These are phyloP conservation scores for Notiomystis cincta DNA, from an alignment of 2,113 vertebrate genomes.

Conservation along the genomic window DNA sequence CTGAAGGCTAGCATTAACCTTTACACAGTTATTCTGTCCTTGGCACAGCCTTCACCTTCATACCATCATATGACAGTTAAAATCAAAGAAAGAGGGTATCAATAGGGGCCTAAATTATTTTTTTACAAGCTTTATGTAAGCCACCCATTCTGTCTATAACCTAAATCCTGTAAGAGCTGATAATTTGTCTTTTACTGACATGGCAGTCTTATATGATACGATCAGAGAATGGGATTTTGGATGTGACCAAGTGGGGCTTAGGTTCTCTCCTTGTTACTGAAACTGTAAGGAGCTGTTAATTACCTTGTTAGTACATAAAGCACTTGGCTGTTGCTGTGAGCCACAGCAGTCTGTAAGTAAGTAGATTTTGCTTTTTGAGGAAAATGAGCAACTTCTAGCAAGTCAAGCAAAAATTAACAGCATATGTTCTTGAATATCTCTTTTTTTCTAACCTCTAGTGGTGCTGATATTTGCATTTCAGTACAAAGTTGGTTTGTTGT, in stretches of 20 bases:
- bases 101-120: background rate
- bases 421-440: background rate
- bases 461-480: background rate
- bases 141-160: background rate
- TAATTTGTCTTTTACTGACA: background rate
- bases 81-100: background rate
- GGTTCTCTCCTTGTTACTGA: background rate
- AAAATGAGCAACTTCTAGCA: background rate
- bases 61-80: background rate
- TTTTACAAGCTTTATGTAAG: background rate
- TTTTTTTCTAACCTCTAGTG: background rate
- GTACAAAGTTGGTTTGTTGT: background rate
- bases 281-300: background rate
- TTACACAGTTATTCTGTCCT: background rate
- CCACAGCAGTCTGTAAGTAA: background rate
- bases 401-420: background rate
- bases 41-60: background rate
- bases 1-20: background rate
- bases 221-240: background rate
- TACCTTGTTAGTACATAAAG: background rate
- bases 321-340: background rate
- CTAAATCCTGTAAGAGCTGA: background rate
- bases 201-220: background rate
- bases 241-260: accelerated
- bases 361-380: background rate